Percentiles rank a stretch among this genome's conserved stretches.
phyloP scores from a whole-genome alignment of 2,797 vertebrate species.

The Eutrigla gurnardus region DNA sequence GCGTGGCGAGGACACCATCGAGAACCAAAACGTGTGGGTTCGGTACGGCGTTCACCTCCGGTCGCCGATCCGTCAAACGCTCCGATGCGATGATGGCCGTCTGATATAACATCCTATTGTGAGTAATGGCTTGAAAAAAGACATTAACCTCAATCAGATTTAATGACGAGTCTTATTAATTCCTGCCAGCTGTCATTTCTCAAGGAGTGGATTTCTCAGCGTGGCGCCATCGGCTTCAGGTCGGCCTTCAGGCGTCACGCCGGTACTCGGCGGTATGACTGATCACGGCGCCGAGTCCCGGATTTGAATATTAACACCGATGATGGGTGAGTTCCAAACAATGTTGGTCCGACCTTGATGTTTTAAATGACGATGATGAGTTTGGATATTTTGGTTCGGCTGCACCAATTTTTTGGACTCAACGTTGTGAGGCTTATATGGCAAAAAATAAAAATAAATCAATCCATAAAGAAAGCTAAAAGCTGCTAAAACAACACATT shows the following conservation, averaged over 20 bases:
- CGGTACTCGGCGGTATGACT: not conserved
- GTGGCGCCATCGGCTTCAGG: not conserved
- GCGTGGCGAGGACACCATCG: not conserved
- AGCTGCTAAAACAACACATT: not conserved
- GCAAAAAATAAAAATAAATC: not conserved
- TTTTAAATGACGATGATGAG: too few relatives aligned
- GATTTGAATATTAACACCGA: not conserved
- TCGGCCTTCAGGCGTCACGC: not conserved
- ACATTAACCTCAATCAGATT: slow-evolving; percentile 22
- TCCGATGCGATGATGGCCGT: slow-evolving; percentile 3
- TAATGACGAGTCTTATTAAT: slow-evolving; percentile 8
- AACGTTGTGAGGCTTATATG: not conserved
- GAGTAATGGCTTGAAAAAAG: slow-evolving; percentile 24
- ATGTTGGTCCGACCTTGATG: not conserved
- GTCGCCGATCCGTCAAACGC: slow-evolving; percentile 17
- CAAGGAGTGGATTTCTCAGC: slow-evolving; percentile 9
- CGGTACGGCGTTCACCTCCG: not conserved
- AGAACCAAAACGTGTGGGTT: slow-evolving; percentile 16
- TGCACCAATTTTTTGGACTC: too few relatives aligned
- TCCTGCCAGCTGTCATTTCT: slow-evolving; percentile 6
- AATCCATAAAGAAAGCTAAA: not conserved
- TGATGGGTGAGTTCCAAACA: not conserved
- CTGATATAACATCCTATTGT: slow-evolving; percentile 12
- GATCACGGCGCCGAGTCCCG: not conserved
- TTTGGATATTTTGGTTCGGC: too few relatives aligned